phyloP scores from a whole-genome alignment of 2,888 invertebrate genomes.

The Orchestes rusci region DNA sequence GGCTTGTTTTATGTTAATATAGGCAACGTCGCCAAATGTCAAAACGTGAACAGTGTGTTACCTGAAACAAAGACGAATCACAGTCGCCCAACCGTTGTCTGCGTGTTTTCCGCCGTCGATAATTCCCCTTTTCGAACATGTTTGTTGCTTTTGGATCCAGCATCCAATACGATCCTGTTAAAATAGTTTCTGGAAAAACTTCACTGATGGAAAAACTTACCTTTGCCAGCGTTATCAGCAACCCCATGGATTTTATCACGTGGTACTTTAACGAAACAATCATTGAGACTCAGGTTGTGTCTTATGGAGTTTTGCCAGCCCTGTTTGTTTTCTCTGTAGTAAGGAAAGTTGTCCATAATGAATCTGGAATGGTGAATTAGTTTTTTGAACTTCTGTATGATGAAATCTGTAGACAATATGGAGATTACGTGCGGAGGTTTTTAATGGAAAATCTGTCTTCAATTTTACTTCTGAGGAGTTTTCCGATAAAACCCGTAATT shows the following conservation, averaged over 20 bases:
- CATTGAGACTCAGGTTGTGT: slow-evolving; percentile 73
- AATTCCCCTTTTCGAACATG: slow-evolving; percentile 88
- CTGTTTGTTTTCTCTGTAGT: slow-evolving; percentile 76
- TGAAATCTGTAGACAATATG: too few relatives aligned
- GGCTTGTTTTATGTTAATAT: too few relatives aligned
- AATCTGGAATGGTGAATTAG: too few relatives aligned
- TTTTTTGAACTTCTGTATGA: too few relatives aligned
- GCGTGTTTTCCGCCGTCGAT: slow-evolving; percentile 62
- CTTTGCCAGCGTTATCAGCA: slow-evolving; percentile 27
- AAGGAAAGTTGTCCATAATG: slow-evolving; percentile 79
- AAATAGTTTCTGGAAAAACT: background rate
- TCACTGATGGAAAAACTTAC: slow-evolving; percentile 7
- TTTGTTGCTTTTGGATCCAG: slow-evolving; percentile 70
- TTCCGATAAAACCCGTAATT: too few relatives aligned
- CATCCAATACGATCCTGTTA: slow-evolving; percentile 64
- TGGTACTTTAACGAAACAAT: slow-evolving; percentile 74
- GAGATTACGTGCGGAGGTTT: too few relatives aligned
- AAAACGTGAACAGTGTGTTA: slow-evolving; percentile 22
- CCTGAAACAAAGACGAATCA: slow-evolving; percentile 30
- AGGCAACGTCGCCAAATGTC: too few relatives aligned
- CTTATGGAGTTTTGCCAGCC: slow-evolving; percentile 79
- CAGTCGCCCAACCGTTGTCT: slow-evolving; percentile 45
- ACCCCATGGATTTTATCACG: slow-evolving; percentile 51
- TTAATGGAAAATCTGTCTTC: too few relatives aligned
- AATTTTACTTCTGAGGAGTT: too few relatives aligned